phyloP scores from a whole-genome alignment of 2,113 vertebrate species.

The Delphinus delphis region DNA sequence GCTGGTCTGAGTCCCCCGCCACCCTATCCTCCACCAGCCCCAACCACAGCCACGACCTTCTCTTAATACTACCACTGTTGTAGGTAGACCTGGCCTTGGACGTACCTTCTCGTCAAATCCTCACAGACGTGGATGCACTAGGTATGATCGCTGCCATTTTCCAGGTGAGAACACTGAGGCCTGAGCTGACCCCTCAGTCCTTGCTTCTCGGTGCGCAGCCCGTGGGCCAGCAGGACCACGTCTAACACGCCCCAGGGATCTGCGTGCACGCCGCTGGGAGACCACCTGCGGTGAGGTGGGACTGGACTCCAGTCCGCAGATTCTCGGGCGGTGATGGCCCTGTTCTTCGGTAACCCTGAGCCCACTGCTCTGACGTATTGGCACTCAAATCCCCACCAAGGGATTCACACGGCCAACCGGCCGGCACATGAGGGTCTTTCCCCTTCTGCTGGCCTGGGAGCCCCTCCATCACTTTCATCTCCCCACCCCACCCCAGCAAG shows the following conservation, averaged over 20 bases:
- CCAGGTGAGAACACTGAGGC: neutral
- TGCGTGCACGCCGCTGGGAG: accelerated
- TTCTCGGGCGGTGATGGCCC: neutral
- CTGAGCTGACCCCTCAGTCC: neutral
- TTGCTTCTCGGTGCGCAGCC: neutral
- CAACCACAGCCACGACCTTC: neutral
- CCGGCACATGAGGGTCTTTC: neutral
- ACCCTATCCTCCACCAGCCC: neutral
- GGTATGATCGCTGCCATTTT: accelerated
- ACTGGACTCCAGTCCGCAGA: accelerated
- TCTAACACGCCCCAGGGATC: accelerated
- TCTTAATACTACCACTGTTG: accelerated
- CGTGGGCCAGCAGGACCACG: accelerated
- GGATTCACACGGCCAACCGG: accelerated
- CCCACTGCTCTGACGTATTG: neutral
- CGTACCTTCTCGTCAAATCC: accelerated
- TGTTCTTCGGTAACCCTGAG: accelerated
- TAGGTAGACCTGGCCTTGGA: too few species aligned
- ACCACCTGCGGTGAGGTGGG: accelerated
- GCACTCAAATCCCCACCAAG: neutral
- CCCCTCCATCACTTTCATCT: accelerated
- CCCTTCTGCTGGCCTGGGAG: neutral
- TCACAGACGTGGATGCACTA: accelerated
- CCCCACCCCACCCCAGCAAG: neutral
- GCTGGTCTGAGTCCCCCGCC: accelerated